phyloP scores from a whole-genome alignment of 2,797 vertebrate species.

The Todus mexicanus region DNA sequence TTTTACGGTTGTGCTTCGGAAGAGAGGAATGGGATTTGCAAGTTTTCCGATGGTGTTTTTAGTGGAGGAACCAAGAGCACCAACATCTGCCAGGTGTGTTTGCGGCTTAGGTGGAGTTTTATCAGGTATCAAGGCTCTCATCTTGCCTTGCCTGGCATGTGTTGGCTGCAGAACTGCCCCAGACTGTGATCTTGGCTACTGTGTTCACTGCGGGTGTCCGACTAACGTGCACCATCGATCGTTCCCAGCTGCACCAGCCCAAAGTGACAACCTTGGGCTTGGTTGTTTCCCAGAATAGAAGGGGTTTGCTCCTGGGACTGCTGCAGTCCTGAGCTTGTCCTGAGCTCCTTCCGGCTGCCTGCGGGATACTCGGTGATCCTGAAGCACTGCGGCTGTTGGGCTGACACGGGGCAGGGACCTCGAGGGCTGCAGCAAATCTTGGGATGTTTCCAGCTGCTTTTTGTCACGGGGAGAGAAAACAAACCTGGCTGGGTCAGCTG shows the following conservation, averaged over 20 bases:
- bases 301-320: not conserved
- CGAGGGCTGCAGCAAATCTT: not conserved
- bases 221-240: not conserved
- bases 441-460: not conserved
- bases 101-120: not conserved
- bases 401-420: not conserved
- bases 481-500: not conserved
- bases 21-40: not conserved
- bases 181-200: too few species aligned
- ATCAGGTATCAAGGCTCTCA: not conserved
- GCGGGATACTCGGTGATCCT: not conserved
- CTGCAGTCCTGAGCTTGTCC: not conserved
- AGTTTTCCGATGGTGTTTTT: rapidly evolving
- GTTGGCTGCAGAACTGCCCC: not conserved
- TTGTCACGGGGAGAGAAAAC: not conserved
- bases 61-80: not conserved
- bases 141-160: not conserved
- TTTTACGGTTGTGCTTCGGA: not conserved
- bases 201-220: not conserved
- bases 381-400: not conserved
- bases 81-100: not conserved
- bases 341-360: not conserved
- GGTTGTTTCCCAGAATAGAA: not conserved
- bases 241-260: not conserved
- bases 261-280: not conserved